phyloP scores from a whole-genome alignment of 2,113 vertebrate species.

The Cololabis saira region DNA sequence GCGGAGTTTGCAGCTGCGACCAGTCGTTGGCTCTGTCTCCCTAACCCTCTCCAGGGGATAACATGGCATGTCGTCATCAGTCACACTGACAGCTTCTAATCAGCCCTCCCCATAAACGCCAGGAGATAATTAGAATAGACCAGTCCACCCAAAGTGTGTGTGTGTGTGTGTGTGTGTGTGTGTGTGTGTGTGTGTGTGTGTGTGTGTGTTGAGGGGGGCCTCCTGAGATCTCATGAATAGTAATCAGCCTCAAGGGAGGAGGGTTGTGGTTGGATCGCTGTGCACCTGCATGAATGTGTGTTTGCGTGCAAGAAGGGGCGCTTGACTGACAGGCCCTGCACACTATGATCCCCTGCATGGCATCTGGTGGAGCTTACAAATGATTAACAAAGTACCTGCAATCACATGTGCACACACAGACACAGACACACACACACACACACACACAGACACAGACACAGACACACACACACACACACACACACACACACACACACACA shows the following conservation, averaged over 20 bases:
- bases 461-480: conserved; percentile 21
- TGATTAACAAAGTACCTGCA: conserved; percentile 75
- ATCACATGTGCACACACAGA: conserved; percentile 41
- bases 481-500: conserved; percentile 17
- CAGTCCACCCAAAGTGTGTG: conserved; percentile 68
- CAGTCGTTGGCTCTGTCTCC: conserved; percentile 47
- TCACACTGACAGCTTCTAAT: conserved; percentile 83
- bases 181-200: conserved; percentile 43
- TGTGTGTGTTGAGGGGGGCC: conserved; percentile 45
- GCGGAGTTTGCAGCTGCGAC: conserved; percentile 65
- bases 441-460: too few species aligned
- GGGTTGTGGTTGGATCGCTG: conserved; percentile 52
- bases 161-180: conserved; percentile 39
- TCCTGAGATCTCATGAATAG: conserved; percentile 80
- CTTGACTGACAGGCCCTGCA: conserved; percentile 66
- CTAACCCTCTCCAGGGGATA: conserved; percentile 60
- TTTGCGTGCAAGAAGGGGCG: conserved; percentile 28
- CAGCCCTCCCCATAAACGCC: conserved; percentile 80
- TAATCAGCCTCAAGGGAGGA: conserved; percentile 75
- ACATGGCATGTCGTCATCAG: conserved; percentile 78
- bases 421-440: conserved; percentile 19
- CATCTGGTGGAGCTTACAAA: conserved; percentile 77
- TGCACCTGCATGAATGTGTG: conserved; percentile 58
- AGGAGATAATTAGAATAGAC: conserved; percentile 80
- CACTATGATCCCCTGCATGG: conserved; percentile 48